Evolutionary conservation across 2,797 vertebrate species (phyloP), one percentile per base, ranked within the genome.

Genomic region (Sternotherus odoratus): DNA sequence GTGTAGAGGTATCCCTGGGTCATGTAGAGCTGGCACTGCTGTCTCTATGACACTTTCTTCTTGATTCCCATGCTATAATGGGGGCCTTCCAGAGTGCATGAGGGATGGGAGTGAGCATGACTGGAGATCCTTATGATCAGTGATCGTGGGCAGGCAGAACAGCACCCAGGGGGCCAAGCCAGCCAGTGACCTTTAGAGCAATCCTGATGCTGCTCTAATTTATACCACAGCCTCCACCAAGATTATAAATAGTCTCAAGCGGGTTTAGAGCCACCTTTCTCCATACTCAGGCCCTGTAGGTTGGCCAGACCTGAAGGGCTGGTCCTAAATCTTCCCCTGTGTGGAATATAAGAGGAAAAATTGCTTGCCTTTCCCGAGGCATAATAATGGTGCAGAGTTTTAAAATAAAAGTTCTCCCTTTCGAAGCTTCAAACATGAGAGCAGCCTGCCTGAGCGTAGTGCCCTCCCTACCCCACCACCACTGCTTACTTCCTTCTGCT

Each of bases 261-360:
- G 1, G 75, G 12, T 63, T 36, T 36, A 89, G 24, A 94, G 5
- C 28, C 36, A 74, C 2, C 7, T 46, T 26, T 13, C 12, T 54
- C 23, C 13, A 8, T 16, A 28, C 2, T 30, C 66, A 74, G 24
- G 6, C 26, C 33, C 43, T 46, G 39, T 17, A 72, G 9, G 43
- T 60, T 50, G 8, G 10, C 13, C 46, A 82, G 26, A 82, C 82
- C 49, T 51, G 79, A 92, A 12, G 8, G 77, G 17, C 12, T 43
- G 49, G 39, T 26, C 13, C 36, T 39, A 50, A 87, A 79, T 16
- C 33, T 51, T 6, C 13, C 46, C 15, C 19, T 43, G 21, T 6
- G 33, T 0, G 1, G 86, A 1, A 8, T 6, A 39, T 0, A 30
- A 3, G 1, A 69, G 6, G 33, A 30, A 8, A 69, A 8, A 28